A percentile compares a stretch with the other conserved stretches of the same genome.
Evolutionary conservation across 2,797 vertebrate genomes (phyloP).

Genomic region (Yasuhikotakia modesta): DNA sequence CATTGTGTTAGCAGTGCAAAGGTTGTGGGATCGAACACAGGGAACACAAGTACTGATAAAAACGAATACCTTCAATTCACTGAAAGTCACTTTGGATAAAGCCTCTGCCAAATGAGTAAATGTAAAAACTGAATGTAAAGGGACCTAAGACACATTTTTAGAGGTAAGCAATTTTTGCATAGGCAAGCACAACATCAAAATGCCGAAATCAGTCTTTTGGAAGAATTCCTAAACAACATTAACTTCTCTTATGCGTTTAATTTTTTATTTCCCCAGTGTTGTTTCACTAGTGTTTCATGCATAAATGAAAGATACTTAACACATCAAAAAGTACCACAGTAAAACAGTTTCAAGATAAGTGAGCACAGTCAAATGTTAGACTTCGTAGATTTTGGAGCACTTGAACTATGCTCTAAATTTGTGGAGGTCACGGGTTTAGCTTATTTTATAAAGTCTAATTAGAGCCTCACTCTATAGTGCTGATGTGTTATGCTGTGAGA

Average conservation of each 20-base stretch:
- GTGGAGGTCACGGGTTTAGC: conserved; percentile 19
- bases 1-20: no score
- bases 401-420: background rate
- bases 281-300: background rate
- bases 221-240: background rate
- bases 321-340: background rate
- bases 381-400: background rate
- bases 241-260: background rate
- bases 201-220: background rate
- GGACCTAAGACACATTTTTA: no score
- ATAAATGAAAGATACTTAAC: background rate
- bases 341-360: background rate
- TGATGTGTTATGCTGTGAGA: conserved; percentile 30
- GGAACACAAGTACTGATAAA: no score
- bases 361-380: background rate
- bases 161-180: no score
- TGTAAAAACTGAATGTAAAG: no score
- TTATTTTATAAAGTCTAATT: conserved; percentile 40
- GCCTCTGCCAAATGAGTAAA: no score
- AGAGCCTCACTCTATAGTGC: conserved; percentile 14
- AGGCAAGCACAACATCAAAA: no score
- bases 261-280: background rate
- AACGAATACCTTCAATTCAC: no score
- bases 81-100: no score
- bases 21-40: no score